Conservation (phyloP, 2,888 invertebrate genomes). For the Podabrus alpinus region DNA sequence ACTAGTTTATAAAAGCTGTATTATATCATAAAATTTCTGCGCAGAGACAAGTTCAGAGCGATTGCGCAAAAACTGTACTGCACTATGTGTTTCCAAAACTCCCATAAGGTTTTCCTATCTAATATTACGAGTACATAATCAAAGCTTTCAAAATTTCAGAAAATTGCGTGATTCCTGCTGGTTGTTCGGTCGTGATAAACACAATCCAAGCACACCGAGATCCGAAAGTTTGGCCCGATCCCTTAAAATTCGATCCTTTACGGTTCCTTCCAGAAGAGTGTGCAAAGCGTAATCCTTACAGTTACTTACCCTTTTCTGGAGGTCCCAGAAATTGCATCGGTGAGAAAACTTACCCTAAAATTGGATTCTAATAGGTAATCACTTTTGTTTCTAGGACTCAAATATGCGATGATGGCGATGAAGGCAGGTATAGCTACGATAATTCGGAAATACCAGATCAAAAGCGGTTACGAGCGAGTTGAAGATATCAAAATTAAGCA, state of each 20-base stretch:
- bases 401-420: slow-evolving; percentile 2
- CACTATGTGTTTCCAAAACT: too few species aligned
- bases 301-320: slow-evolving; percentile 3
- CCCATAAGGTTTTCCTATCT: too few species aligned
- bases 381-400: not conserved
- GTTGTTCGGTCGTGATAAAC: not conserved
- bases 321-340: not conserved
- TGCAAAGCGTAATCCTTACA: slow-evolving; percentile 5
- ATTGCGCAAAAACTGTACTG: too few species aligned
- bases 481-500: not conserved
- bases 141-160: too few species aligned
- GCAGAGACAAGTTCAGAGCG: too few species aligned
- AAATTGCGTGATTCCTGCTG: not conserved
- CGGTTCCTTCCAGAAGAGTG: slow-evolving; percentile 11
- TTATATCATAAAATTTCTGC: too few species aligned
- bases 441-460: not conserved
- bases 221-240: not conserved
- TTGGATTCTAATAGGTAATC: not conserved
- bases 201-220: not conserved
- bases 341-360: not conserved
- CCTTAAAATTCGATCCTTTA: slow-evolving; percentile 9
- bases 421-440: not conserved
- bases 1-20: too few species aligned
- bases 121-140: too few species aligned
- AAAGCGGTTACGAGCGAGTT: not conserved